phyloP scores from a whole-genome alignment of 2,888 invertebrate genomes.

The Monoplex corrugatus region DNA sequence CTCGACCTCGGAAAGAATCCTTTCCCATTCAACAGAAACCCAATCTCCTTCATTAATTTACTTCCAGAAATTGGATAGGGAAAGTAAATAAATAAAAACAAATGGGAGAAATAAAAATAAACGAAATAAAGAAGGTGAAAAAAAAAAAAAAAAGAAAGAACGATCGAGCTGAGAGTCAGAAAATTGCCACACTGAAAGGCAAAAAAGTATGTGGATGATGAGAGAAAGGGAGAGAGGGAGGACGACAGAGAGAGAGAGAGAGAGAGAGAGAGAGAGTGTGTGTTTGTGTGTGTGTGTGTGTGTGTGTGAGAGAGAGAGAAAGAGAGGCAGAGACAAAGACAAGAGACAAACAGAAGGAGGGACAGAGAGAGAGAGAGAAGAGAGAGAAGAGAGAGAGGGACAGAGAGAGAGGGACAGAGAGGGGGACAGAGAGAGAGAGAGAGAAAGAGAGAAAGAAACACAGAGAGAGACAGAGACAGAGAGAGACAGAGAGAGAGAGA shows the following conservation, averaged over 20 bases:
- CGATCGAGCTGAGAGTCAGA: too few species aligned
- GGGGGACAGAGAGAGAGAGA: slow-evolving; percentile 9
- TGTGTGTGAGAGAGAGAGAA: neutral
- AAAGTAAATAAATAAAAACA: too few species aligned
- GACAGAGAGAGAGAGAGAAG: neutral
- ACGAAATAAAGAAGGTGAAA: too few species aligned
- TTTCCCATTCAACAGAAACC: neutral
- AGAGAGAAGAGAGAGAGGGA: neutral
- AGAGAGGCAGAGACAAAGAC: too few species aligned
- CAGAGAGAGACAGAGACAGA: neutral
- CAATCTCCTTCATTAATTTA: neutral
- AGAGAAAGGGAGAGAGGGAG: neutral
- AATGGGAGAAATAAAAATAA: too few species aligned
- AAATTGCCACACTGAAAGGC: neutral
- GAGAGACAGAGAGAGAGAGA: neutral
- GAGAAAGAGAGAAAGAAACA: too few species aligned
- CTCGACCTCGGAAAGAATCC: neutral
- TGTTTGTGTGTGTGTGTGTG: too few species aligned
- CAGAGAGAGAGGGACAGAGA: too few species aligned
- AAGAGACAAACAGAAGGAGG: too few species aligned
- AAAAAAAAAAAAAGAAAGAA: too few species aligned
- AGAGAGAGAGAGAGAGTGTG: neutral
- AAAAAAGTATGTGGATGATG: neutral
- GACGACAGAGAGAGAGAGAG: neutral
- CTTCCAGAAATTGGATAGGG: too few species aligned